phyloP scores from a whole-genome alignment of 35 echinoderm and acorn worm genomes.

The Patiria miniata region DNA sequence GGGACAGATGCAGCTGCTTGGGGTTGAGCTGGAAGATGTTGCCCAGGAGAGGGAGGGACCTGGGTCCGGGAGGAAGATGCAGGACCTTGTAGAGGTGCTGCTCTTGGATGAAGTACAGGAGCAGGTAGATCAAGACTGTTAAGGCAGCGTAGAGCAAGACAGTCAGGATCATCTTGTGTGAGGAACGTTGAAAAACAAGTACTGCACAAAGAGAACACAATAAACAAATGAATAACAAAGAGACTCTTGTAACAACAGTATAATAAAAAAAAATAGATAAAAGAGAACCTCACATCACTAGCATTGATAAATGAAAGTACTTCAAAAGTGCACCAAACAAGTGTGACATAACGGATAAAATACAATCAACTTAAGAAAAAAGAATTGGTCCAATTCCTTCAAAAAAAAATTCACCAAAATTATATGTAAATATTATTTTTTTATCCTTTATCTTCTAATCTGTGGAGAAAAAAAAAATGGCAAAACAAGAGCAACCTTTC shows the following conservation, averaged over 20 bases:
- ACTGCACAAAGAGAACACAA: not conserved
- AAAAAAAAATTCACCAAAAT: too few relatives aligned
- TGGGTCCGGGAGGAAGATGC: slow-evolving; percentile 77
- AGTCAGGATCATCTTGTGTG: slow-evolving; percentile 23
- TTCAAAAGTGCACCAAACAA: too few relatives aligned
- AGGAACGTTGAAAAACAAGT: not conserved
- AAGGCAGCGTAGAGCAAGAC: not conserved
- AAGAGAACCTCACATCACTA: not conserved
- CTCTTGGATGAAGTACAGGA: slow-evolving; percentile 78
- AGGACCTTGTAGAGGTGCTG: slow-evolving; percentile 59
- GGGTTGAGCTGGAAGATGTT: slow-evolving; percentile 82
- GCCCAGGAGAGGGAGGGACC: slow-evolving; percentile 84
- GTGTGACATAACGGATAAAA: too few relatives aligned
- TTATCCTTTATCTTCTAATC: too few relatives aligned
- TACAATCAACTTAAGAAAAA: too few relatives aligned
- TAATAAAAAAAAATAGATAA: not conserved
- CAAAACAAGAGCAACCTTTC: too few relatives aligned
- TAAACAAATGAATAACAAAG: too few relatives aligned
- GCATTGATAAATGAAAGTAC: too few relatives aligned
- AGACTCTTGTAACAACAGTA: not conserved
- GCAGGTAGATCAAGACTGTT: slow-evolving; percentile 45
- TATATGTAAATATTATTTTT: too few relatives aligned
- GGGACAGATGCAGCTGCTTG: slow-evolving; percentile 66
- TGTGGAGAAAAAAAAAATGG: too few relatives aligned
- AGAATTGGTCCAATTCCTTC: too few relatives aligned